These are phyloP conservation scores for Bryconaethiops microstoma DNA, from an alignment of 2,797 vertebrate genomes.

Conservation along the genomic window DNA sequence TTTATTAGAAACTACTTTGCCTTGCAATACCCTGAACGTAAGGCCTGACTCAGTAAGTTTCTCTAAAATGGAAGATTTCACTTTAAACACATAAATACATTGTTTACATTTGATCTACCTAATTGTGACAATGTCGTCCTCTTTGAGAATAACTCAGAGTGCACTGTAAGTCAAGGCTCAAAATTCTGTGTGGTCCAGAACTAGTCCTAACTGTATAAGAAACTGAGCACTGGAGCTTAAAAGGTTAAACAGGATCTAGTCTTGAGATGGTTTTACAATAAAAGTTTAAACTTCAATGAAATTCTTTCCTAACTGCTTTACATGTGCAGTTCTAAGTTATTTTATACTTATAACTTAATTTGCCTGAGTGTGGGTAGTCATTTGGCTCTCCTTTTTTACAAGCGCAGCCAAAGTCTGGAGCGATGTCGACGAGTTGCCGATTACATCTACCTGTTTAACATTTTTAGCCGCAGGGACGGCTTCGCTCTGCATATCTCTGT, in stretches of 20 bases:
- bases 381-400: neutral
- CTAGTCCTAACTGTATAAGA: too few relatives aligned
- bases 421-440: neutral
- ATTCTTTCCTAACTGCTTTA: neutral
- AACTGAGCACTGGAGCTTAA: too few relatives aligned
- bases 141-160: too few relatives aligned
- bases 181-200: too few relatives aligned
- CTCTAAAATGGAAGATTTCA: too few relatives aligned
- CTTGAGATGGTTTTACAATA: neutral
- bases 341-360: neutral
- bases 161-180: too few relatives aligned
- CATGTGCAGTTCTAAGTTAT: neutral
- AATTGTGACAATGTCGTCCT: too few relatives aligned
- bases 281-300: neutral
- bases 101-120: too few relatives aligned
- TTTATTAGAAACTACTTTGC: too few relatives aligned
- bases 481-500: slow-evolving; percentile 36
- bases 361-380: neutral
- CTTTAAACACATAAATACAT: too few relatives aligned
- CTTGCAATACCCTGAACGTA: too few relatives aligned
- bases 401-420: neutral
- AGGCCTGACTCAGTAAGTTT: too few relatives aligned
- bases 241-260: neutral
- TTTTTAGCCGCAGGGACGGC: slow-evolving; percentile 18
- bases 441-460: slow-evolving; percentile 20